Evolutionary conservation across 2,888 invertebrate genomes (phyloP).

Genomic region (Pogonocherus hispidulus): DNA sequence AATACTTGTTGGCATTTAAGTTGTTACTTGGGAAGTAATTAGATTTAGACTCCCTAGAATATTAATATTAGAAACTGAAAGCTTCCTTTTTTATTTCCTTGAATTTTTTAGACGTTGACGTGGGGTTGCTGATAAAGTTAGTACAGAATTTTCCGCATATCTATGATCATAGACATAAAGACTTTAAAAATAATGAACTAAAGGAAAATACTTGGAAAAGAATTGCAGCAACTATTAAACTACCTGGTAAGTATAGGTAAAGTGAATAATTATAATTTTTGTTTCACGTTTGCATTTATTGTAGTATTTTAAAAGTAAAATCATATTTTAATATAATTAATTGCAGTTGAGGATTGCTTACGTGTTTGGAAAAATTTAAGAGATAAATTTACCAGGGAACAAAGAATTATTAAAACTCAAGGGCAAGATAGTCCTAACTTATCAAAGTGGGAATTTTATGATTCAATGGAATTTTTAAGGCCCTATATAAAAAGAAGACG

Average conservation of each 20-base stretch:
- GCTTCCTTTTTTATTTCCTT: no score
- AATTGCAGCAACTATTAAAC: slow-evolving; percentile 32
- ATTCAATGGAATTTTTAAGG: slow-evolving; percentile 32
- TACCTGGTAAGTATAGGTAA: slow-evolving; percentile 28
- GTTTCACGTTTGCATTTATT: no score
- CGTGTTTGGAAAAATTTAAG: slow-evolving; percentile 39
- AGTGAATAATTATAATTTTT: no score
- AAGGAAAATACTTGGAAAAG: slow-evolving; percentile 36
- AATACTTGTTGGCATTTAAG: no score
- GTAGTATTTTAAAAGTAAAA: not conserved
- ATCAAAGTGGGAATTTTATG: slow-evolving; percentile 41
- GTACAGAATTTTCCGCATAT: slow-evolving; percentile 36
- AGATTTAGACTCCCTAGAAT: no score
- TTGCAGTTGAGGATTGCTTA: slow-evolving; percentile 35
- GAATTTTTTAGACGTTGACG: slow-evolving; percentile 39
- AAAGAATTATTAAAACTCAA: slow-evolving; percentile 9
- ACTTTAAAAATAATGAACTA: slow-evolving; percentile 32
- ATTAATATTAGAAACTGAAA: no score
- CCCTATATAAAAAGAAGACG: slow-evolving; percentile 31
- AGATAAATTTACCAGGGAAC: slow-evolving; percentile 36
- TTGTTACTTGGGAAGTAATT: no score
- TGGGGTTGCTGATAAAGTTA: slow-evolving; percentile 36
- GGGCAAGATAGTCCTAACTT: not conserved
- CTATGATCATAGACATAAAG: slow-evolving; percentile 30
- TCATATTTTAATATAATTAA: not conserved